Evolutionary conservation across 2,888 invertebrate genomes (phyloP), one percentile per base, ranked within the genome.

Genomic region (Megamerina dolium): DNA sequence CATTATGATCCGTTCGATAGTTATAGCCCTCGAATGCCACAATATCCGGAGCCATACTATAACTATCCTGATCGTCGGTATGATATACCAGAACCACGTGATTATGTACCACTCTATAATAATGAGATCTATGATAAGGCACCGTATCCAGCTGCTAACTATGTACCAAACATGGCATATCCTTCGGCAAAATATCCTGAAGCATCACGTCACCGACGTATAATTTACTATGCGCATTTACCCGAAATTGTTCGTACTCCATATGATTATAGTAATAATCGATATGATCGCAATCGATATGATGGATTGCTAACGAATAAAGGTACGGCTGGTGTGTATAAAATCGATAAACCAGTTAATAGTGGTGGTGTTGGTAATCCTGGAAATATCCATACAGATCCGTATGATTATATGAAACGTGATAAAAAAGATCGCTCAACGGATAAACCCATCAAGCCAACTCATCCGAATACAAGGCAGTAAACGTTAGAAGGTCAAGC

Each of bases 191-290:
- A 46, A 20, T 46, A 47, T 37, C 45, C 48, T 1, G 52, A 55
- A 10, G 53, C 53, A 41, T 36, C 45, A 13, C 49, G 53, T n/a
- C 57, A 57, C n/a, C 63, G 68, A 55, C 74, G 83, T 45, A 80
- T 83, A 41, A 81, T 83, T 43, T 83, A 83, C 59, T 83, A 83
- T 53, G 82, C 83, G 1, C 81, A 81, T 59, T 66, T 83, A 20
- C 83, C 83, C 9, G 83, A 83, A 64, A 78, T 82, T 4, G 78
- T 81, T 1, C 72, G 82, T 40, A 76, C 78, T 17, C 79, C 64
- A 2, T 66, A 66, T 26, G 64, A 63, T 18, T 59, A 60, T 42
- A 43, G 51, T 2, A 54, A 54, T 31, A 55, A 55, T 33, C 47
- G 51, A 5, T 75, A 75, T 44, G 58, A 63, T 41, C 42, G 51